Evolutionary conservation across 2,888 invertebrate species (phyloP), one percentile per base, ranked within the genome.

Genomic region (Apotomis turbidana): DNA sequence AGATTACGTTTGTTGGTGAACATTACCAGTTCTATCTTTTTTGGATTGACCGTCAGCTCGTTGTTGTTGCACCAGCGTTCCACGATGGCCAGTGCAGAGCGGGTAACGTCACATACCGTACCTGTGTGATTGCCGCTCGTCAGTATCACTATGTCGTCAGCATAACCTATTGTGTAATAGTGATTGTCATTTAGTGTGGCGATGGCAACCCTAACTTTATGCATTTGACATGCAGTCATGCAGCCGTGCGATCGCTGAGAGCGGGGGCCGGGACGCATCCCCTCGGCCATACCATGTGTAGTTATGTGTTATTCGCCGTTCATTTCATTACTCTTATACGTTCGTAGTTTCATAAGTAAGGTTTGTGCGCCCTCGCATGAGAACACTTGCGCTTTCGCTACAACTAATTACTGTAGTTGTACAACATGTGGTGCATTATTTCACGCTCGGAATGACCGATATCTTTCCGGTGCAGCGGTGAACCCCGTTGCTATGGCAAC

Each of bases 381-480:
- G 90, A 90, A 90, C 87, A 88, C 90, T 91, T 88, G 85, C 89
- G 83, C 88, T 91, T 91, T 91, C 90, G 86, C 88, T 85, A 86
- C 84, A 81, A 88, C 88, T 90, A 90, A 92, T 90, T 88, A 88
- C 85, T 87, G 85, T 41, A 5, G 41, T 88, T 90, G 88, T 89
- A 86, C 85, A 90, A 90, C 91, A 90, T 89, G 85, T 89, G 90
- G 88, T 85, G 88, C 86, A 89, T 89, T 90, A 89, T 86, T 90
- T 87, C 85, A 89, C 85, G 89, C 83, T 87, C 80, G 79, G 84
- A 79, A 80, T 83, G 83, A 79, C 81, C 79, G 81, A 71, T 81
- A 78, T 81, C 87, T 84, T 90, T 89, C 90, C 88, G 87, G 87
- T 83, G 86, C 81, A 80, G 80, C 76, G 58, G 82, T 75, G 79